Evolutionary conservation across 2,888 invertebrate species (phyloP), one percentile per base, ranked within the genome.

Genomic region (Alitta virens): DNA sequence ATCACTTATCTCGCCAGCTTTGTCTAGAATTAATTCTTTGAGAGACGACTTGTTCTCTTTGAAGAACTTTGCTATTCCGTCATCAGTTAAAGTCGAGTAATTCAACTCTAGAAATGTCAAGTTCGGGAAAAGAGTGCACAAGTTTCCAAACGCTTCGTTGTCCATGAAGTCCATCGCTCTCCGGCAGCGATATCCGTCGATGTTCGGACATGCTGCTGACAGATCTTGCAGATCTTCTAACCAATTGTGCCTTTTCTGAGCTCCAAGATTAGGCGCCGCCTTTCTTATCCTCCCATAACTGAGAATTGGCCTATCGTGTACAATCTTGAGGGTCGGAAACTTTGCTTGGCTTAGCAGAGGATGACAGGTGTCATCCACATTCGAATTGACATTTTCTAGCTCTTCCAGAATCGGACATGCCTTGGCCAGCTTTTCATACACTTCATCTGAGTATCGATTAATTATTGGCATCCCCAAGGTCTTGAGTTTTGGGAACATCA

Each of bases 91-190:
- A 9, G 62, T 56, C 27, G 65, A 65, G 23, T 68, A 65, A n/a
- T 57, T 53, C 18, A 69, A 50, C 56, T 67, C 65, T 16, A 69
- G 50, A 5, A 43, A 38, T 18, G 26, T 54, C 14, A 68, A 58
- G 23, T 63, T 49, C 14, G 68, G 68, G 46, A 67, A 68, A 27
- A 64, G 46, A 7, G 57, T 57, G 2, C 63, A 46, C 7, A 69
- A 25, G 14, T 59, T 49, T 18, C 60, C 65, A 5, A 69, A 25
- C 2, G 64, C 63, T 46, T 65, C 64, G 53, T 67, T 67, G 27
- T 67, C 65, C 40, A 69, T 33, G 49, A 65, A 69, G n/a, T 60
- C 58, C 21, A 59, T 27, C 9, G 67, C 65, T 23, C 69, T 56
- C 3, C 46, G 27, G 46, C 69, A 69, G 9, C 40, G 46, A 24